phyloP scores from a whole-genome alignment of 1,140 invertebrate genomes.

The Odontomachus brunneus region DNA sequence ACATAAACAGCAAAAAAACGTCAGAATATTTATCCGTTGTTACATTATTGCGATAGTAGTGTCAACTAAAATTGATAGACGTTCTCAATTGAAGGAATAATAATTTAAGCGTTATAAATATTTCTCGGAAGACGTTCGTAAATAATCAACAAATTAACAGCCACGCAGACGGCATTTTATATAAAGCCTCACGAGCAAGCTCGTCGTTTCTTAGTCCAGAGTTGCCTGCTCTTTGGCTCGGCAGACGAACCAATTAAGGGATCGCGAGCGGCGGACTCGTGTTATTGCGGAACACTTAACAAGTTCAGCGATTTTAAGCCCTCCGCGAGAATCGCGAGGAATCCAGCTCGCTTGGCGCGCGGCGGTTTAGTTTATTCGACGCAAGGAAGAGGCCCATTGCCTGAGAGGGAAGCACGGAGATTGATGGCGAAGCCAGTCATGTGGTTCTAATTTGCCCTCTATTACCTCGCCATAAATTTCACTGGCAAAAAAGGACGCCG shows the following conservation, averaged over 20 bases:
- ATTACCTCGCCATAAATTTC: constrained; percentile 79
- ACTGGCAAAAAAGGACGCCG: constrained; percentile 62
- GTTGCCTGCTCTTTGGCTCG: not conserved
- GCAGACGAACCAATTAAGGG: constrained; percentile 39
- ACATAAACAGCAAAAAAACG: constrained; percentile 23
- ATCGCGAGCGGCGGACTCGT: constrained; percentile 60
- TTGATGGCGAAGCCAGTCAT: constrained; percentile 77
- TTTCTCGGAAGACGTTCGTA: not conserved
- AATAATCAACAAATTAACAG: constrained; percentile 4
- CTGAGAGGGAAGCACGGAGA: constrained; percentile 61
- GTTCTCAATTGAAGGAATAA: constrained; percentile 3
- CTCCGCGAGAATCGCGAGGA: constrained; percentile 13
- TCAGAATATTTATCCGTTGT: constrained; percentile 12
- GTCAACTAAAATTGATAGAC: constrained; percentile 1
- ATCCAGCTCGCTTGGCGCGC: constrained; percentile 37
- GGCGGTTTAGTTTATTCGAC: constrained; percentile 71
- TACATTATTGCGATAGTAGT: not conserved
- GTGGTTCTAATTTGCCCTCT: constrained; percentile 80
- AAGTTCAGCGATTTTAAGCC: constrained; percentile 60
- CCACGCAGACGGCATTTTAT: constrained; percentile 1
- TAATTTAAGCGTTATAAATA: not conserved
- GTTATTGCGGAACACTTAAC: constrained; percentile 31
- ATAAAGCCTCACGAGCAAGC: not conserved
- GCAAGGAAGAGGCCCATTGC: constrained; percentile 40
- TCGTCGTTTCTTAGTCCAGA: not conserved